A percentile compares a stretch with the other conserved stretches of the same genome.
phyloP scores from a whole-genome alignment of 1,140 invertebrate genomes.

The Oedothorax gibbosus region DNA sequence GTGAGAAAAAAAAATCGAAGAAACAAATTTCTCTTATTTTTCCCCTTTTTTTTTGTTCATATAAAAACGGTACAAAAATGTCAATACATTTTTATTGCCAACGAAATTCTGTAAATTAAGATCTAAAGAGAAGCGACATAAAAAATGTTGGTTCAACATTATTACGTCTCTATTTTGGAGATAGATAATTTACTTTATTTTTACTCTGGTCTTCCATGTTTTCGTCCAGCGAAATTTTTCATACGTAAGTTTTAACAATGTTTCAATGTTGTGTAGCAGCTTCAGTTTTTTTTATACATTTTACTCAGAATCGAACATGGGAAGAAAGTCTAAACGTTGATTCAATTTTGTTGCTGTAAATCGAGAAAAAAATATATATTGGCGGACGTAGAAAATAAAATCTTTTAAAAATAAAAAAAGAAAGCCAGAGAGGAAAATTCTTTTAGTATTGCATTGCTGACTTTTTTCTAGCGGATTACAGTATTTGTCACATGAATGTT shows the following conservation, averaged over 20 bases:
- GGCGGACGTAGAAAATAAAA: not conserved
- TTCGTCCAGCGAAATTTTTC: not conserved
- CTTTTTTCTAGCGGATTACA: conserved; percentile 12
- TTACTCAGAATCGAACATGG: no score
- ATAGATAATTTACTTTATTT: no score
- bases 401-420: not conserved
- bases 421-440: not conserved
- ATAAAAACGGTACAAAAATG: not conserved
- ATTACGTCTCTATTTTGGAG: not conserved
- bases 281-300: conserved; percentile 1
- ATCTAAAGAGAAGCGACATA: not conserved
- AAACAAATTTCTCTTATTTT: no score
- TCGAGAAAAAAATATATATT: not conserved
- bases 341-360: conserved; percentile 27
- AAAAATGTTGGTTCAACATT: conserved; percentile 13
- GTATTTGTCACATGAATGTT: conserved; percentile 2
- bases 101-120: not conserved
- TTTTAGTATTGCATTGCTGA: not conserved
- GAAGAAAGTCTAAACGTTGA: not conserved
- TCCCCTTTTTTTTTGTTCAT: no score
- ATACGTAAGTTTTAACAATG: conserved; percentile 24
- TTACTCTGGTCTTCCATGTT: not conserved
- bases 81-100: not conserved
- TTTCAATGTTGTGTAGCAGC: not conserved
- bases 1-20: no score